phyloP scores from a whole-genome alignment of 2,888 invertebrate genomes.

The Drosophila stalkeri region DNA sequence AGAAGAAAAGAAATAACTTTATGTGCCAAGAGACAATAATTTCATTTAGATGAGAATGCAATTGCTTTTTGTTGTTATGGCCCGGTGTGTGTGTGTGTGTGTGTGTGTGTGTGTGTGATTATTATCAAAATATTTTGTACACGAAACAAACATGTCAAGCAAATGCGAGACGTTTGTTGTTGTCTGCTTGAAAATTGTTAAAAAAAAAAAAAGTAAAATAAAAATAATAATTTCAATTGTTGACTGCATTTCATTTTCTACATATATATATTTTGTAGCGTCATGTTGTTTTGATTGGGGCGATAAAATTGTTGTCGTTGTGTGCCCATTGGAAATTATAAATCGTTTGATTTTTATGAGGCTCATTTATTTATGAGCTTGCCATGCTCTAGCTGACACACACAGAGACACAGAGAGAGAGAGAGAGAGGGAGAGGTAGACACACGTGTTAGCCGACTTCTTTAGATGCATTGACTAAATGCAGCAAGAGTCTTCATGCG shows the following conservation, averaged over 20 bases:
- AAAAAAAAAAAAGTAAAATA: too few relatives aligned
- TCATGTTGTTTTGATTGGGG: slow-evolving; percentile 69
- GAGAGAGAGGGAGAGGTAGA: background rate
- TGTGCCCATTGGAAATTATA: slow-evolving; percentile 48
- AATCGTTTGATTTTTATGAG: slow-evolving; percentile 60
- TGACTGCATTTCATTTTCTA: slow-evolving; percentile 55
- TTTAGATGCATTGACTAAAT: slow-evolving; percentile 22
- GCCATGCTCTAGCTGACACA: background rate
- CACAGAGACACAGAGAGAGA: background rate
- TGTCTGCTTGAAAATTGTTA: slow-evolving; percentile 49
- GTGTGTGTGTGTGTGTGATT: slow-evolving; percentile 38
- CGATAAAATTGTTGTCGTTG: slow-evolving; percentile 53
- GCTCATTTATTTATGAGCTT: slow-evolving; percentile 46
- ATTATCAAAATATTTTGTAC: slow-evolving; percentile 77
- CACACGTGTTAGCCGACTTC: slow-evolving; percentile 23
- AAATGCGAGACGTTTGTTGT: slow-evolving; percentile 55
- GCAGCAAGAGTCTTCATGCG: background rate
- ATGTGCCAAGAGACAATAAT: slow-evolving; percentile 56
- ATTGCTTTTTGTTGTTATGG: slow-evolving; percentile 69
- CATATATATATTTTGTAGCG: slow-evolving; percentile 43
- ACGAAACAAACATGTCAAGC: slow-evolving; percentile 76
- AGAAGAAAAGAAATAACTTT: slow-evolving; percentile 13
- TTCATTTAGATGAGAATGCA: slow-evolving; percentile 70
- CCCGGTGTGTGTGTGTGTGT: slow-evolving; percentile 16
- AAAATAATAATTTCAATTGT: slow-evolving; percentile 70